Conservation (phyloP, 2,797 vertebrate genomes). For the Malurus leucopterus region DNA sequence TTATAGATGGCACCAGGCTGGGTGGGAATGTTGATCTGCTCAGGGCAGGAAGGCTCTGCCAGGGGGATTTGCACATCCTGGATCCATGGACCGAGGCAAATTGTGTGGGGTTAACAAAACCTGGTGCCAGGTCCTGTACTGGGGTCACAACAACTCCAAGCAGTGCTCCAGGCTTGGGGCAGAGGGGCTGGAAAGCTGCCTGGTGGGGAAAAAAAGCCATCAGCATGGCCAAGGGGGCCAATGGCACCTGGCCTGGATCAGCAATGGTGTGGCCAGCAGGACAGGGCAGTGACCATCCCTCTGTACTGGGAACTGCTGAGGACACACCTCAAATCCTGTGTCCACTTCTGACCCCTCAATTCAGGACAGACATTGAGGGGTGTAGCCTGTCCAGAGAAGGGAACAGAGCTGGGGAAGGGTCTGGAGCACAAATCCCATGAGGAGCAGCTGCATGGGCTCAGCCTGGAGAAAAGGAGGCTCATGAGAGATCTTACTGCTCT, state of each 20-base stretch:
- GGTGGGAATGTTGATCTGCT: neutral
- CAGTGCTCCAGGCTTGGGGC: neutral
- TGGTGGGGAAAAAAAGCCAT: neutral
- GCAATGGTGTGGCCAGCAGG: neutral
- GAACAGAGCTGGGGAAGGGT: fast-evolving
- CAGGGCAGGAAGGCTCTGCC: neutral
- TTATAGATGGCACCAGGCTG: neutral
- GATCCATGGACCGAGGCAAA: neutral
- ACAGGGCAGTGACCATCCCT: no score
- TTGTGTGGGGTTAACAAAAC: neutral
- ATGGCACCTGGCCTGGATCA: neutral
- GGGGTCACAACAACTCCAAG: neutral
- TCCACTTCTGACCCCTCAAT: neutral
- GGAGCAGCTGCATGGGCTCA: neutral
- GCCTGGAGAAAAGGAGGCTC: neutral
- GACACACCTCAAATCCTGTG: fast-evolving
- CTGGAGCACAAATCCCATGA: neutral
- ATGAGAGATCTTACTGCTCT: neutral
- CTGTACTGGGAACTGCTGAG: neutral
- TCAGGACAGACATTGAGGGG: neutral
- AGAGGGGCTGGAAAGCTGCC: neutral
- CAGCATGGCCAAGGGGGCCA: neutral
- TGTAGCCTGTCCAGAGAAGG: neutral
- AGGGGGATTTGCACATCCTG: neutral
- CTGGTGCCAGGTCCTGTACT: neutral